Conservation (phyloP, 2,113 vertebrate genomes). For the Guaruba guarouba region DNA sequence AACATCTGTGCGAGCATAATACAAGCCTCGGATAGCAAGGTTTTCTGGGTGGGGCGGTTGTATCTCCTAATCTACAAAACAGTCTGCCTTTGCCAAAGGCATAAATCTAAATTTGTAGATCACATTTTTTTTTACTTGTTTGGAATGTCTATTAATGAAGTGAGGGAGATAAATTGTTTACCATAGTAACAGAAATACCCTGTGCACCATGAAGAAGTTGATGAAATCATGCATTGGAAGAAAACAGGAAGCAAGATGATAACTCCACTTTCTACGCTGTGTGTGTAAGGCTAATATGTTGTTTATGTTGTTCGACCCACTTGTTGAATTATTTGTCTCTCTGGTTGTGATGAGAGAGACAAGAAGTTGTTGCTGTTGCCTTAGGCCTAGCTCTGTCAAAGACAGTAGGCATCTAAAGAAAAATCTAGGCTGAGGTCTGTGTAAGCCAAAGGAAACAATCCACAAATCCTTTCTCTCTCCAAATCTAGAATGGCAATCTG, state of each 20-base stretch:
- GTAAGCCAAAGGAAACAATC: neutral
- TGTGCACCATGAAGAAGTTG: neutral
- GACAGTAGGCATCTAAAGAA: neutral
- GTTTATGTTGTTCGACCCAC: neutral
- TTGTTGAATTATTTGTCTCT: neutral
- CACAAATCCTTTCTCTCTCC: neutral
- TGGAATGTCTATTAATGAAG: conserved; percentile 38
- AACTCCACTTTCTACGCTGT: neutral
- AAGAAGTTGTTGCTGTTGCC: neutral
- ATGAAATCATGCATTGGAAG: neutral
- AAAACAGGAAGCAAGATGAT: neutral
- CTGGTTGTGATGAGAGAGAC: neutral
- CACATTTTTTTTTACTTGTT: neutral
- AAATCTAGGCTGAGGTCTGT: neutral
- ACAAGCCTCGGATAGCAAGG: neutral
- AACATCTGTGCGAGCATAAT: conserved; percentile 40
- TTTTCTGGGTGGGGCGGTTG: neutral
- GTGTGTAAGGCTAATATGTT: neutral
- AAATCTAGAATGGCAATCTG: neutral
- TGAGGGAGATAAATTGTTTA: neutral
- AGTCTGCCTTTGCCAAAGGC: conserved; percentile 25
- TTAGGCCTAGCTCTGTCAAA: neutral
- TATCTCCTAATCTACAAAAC: conserved; percentile 3
- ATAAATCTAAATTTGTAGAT: conserved; percentile 29
- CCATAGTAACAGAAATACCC: neutral